phyloP scores from a whole-genome alignment of 2,888 invertebrate species.

The Scaptomyza tumidula region DNA sequence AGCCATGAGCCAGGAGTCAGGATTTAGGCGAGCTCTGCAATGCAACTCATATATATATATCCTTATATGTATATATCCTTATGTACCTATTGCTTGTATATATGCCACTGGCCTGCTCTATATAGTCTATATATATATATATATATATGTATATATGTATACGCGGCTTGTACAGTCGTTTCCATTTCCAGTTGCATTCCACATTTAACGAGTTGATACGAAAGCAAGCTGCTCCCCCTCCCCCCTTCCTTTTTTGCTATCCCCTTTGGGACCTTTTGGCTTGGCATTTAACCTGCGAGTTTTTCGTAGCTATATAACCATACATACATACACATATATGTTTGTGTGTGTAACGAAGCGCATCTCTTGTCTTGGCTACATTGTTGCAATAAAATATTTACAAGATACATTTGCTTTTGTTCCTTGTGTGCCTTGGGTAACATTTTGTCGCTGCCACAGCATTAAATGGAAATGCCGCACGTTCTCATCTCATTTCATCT shows the following conservation, averaged over 20 bases:
- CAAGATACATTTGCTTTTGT: constrained; percentile 71
- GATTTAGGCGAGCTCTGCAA: constrained; percentile 22
- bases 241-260: not conserved
- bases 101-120: constrained; percentile 70
- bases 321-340: not conserved
- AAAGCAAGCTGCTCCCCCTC: constrained; percentile 17
- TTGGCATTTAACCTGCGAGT: constrained; percentile 43
- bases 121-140: constrained; percentile 41
- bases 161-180: constrained; percentile 67
- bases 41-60: constrained; percentile 21
- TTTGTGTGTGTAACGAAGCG: constrained; percentile 10
- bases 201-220: constrained; percentile 46
- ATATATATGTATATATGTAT: constrained; percentile 3
- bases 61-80: not conserved
- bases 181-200: constrained; percentile 68
- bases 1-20: constrained; percentile 13
- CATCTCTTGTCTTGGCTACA: constrained; percentile 62
- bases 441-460: constrained; percentile 26
- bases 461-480: constrained; percentile 58
- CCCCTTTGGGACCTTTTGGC: not conserved
- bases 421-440: constrained; percentile 43
- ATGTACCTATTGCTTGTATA: constrained; percentile 30
- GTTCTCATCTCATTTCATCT: constrained; percentile 21
- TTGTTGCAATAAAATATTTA: constrained; percentile 78
- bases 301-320: constrained; percentile 16